Evolutionary conservation across 1,140 invertebrate genomes (phyloP), one percentile per base, ranked within the genome.

Genomic region (Cotesia chilonis): DNA sequence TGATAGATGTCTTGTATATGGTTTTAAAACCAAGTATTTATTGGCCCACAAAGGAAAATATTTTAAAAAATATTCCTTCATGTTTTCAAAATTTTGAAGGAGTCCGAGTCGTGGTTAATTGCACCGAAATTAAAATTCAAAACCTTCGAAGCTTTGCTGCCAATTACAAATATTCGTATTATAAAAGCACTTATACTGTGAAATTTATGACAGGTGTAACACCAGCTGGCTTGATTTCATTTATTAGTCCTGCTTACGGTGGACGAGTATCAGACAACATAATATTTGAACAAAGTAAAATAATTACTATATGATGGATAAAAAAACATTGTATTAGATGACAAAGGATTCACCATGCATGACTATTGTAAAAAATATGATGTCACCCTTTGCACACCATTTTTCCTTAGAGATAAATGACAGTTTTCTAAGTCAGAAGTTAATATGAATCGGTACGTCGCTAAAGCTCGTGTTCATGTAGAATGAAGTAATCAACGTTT

Each of bases 151-250:
- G 17, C 36, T 78, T 7, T 63, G 70, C 28, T 75, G 76, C 66
- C 54, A 74, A 67, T 36, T 75, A 12, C 17, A 17, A 60, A 69
- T 65, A 7, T 78, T 83, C 80, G 3, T 36, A 67, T n/a, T 84
- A 85, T 14, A 75, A 75, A 77, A 20, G 55, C 47, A 7, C 67
- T 14, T 73, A 77, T 36, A 85, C 82, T n/a, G 68, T 74, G 7
- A 85, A 84, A 75, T 74, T 78, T 37, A 75, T 85, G 71, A 78
- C 82, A 36, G 78, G 79, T 5, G 77, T 85, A 64, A 72, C 78
- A 41, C 83, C 73, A 7, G 68, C 54, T 36, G 82, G 80, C 12
- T 59, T 75, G 6, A 80, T 83, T 71, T 71, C 71, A 10, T 86
- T 79, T 76, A 47, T 84, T 4, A 81, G 78, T 2, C 2, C 1